Evolutionary conservation across 2,888 invertebrate species (phyloP).

Genomic region (Flexamia atlantica): DNA sequence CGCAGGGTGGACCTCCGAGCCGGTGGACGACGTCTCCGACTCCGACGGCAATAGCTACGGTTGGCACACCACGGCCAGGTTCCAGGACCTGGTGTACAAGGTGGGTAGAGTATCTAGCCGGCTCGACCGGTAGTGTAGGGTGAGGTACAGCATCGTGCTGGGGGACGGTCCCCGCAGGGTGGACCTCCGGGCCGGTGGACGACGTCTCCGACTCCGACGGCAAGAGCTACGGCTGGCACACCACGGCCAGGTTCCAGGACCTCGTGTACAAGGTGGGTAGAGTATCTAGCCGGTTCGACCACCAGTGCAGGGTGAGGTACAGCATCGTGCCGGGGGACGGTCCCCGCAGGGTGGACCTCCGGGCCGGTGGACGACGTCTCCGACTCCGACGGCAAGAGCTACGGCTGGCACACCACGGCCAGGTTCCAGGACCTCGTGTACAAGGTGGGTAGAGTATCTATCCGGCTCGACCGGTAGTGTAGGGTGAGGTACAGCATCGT

Average conservation of each 20-base stretch:
- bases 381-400: slow-evolving; percentile 84
- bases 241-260: slow-evolving; percentile 80
- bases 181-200: slow-evolving; percentile 84
- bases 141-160: slow-evolving; percentile 83
- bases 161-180: slow-evolving; percentile 83
- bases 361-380: slow-evolving; percentile 84
- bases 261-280: slow-evolving; percentile 77
- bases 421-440: slow-evolving; percentile 79
- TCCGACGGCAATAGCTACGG: slow-evolving; percentile 84
- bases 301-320: slow-evolving; percentile 86
- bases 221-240: slow-evolving; percentile 84
- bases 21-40: slow-evolving; percentile 84
- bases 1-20: slow-evolving; percentile 83
- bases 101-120: too few species aligned
- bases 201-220: slow-evolving; percentile 85
- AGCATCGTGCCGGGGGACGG: slow-evolving; percentile 83
- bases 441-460: slow-evolving; percentile 76
- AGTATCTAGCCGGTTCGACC: too few species aligned
- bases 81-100: slow-evolving; percentile 79
- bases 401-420: slow-evolving; percentile 83
- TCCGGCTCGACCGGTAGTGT: slow-evolving; percentile 89
- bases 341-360: slow-evolving; percentile 82
- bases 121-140: slow-evolving; percentile 88
- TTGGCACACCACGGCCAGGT: slow-evolving; percentile 82
- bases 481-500: slow-evolving; percentile 84